Evolutionary conservation across 53 echinoderm and acorn worm species (phyloP), one percentile per base, ranked within the genome.

Genomic region (Actinopyga echinites): DNA sequence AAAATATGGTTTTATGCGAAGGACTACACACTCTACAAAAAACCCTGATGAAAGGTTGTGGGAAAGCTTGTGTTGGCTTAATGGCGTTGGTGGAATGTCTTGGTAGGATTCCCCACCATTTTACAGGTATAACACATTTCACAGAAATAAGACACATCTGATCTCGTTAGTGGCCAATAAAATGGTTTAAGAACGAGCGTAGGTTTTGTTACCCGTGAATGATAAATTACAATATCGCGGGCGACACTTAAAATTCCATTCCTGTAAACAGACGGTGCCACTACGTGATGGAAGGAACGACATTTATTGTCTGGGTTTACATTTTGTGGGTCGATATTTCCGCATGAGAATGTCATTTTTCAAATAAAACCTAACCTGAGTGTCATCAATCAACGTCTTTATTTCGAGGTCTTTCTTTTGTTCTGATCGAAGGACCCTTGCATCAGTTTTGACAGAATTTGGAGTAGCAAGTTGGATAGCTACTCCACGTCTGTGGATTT

Each of bases 41-140:
- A 85, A 85, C 66, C 42, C 42, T 75, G 52, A 61, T 92, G 30
- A 91, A 91, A 6, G 84, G 91, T 61, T 91, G 85, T 25, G 71
- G 64, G 28, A 90, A 75, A n/a, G 89, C 89, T 42, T 85, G 71
- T 3, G 85, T 89, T 8, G 89, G 89, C 4, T 73, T 5, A 93
- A 42, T 6, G 83, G 85, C 37, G 85, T 85, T 24, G 25, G 20
- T 13, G 69, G 69, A 19, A 75, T 71, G 15, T 81, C 55, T 37
- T 82, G 85, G 35, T 93, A 3, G 85, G 87, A 26, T 93, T 90
- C 0, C 90, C 93, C 34, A 65, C 81, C 52, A 93, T 35, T 64
- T 93, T 90, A 54, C 93, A 93, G 2, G 57, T 59, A 36, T 87
- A 79, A 45, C 91, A 93, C 32, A 90, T 79, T 26, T 66, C 63